These are phyloP conservation scores for Lacerta bilineata DNA, from an alignment of 2,797 vertebrate genomes.

Conservation along the genomic window DNA sequence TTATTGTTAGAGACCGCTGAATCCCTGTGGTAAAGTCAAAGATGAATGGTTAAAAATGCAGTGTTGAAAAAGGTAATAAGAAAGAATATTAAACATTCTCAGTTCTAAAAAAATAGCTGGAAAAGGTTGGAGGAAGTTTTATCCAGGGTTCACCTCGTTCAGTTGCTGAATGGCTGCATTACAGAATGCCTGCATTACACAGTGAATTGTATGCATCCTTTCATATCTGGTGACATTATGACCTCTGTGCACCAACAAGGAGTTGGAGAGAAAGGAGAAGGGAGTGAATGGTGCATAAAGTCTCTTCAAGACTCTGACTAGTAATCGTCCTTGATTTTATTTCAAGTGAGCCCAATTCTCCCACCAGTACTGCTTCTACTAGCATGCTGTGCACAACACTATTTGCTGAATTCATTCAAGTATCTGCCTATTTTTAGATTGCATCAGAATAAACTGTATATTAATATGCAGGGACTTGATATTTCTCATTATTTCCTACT, in stretches of 20 bases:
- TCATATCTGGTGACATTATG: background rate
- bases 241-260: slow-evolving; percentile 32
- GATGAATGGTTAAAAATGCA: slow-evolving; percentile 40
- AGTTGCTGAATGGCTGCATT: fast-evolving
- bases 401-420: slow-evolving; percentile 9
- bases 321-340: slow-evolving; percentile 27
- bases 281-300: background rate
- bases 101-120: background rate
- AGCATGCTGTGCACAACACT: background rate
- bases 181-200: slow-evolving; percentile 20
- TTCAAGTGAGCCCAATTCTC: slow-evolving; percentile 34
- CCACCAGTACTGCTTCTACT: background rate
- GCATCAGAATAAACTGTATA: background rate
- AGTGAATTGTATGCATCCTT: slow-evolving; percentile 21
- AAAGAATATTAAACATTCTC: slow-evolving; percentile 29
- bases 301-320: slow-evolving; percentile 6
- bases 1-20: slow-evolving; percentile 89
- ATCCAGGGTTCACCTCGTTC: slow-evolving; percentile 13
- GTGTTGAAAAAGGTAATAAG: slow-evolving; percentile 41
- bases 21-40: slow-evolving; percentile 81
- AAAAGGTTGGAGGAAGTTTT: slow-evolving; percentile 45
- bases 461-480: slow-evolving; percentile 5
- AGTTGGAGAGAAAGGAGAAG: background rate
- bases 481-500: background rate
- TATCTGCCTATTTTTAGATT: background rate